These are phyloP conservation scores for Pituophis catenifer DNA, from an alignment of 2,113 vertebrate species.

Conservation along the genomic window DNA sequence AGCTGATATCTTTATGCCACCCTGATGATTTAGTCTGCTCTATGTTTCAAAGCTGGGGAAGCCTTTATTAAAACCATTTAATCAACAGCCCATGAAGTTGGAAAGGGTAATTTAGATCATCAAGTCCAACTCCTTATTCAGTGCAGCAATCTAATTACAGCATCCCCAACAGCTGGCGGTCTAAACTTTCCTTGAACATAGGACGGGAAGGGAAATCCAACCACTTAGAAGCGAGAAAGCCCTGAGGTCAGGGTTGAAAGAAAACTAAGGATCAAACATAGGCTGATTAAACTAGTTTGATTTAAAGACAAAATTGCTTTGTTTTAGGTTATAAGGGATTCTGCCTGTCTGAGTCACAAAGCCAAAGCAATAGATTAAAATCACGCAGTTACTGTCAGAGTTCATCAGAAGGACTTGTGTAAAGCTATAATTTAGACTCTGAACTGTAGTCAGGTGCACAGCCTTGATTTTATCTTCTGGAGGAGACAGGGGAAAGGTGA, in stretches of 20 bases:
- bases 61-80: neutral
- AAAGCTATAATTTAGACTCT: neutral
- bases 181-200: neutral
- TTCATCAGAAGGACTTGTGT: neutral
- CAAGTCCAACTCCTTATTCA: neutral
- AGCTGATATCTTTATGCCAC: neutral
- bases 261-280: neutral
- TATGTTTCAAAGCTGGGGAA: neutral
- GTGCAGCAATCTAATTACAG: neutral
- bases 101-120: neutral
- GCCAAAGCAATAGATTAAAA: neutral
- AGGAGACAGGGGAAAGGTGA: neutral
- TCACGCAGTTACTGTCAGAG: neutral
- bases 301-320: neutral
- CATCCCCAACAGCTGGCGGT: neutral
- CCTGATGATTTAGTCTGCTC: neutral
- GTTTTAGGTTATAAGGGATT: neutral
- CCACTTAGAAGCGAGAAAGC: neutral
- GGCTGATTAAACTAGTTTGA: neutral
- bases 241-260: neutral
- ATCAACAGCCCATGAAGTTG: neutral
- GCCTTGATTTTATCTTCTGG: neutral
- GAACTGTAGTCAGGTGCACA: neutral
- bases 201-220: neutral
- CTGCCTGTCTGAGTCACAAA: neutral